Conservation (phyloP, 2,797 vertebrate genomes). For the Ciconia nigra region DNA sequence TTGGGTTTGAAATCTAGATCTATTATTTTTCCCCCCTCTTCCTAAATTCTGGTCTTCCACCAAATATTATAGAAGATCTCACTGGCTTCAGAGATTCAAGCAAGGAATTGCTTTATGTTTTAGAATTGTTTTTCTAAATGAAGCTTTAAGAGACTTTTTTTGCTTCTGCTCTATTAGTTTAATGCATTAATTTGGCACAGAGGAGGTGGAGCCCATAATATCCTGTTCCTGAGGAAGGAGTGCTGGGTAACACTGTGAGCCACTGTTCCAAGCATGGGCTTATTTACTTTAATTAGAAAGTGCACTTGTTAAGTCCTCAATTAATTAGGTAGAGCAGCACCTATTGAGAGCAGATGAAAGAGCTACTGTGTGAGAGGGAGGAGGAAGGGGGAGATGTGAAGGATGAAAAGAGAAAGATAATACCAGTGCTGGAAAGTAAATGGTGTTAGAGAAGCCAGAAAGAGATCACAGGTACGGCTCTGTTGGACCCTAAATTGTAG, state of each 20-base stretch:
- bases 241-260: conserved; percentile 45
- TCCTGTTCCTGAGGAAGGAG: conserved; percentile 48
- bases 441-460: background rate
- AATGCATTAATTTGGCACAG: conserved; percentile 14
- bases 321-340: conserved; percentile 65
- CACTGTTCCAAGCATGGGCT: conserved; percentile 46
- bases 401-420: conserved; percentile 24
- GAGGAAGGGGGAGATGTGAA: background rate
- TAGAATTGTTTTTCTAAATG: background rate
- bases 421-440: background rate
- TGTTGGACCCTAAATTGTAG: background rate
- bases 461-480: conserved; percentile 11
- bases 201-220: conserved; percentile 36
- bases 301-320: conserved; percentile 44
- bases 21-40: background rate
- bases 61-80: background rate
- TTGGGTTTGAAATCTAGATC: background rate
- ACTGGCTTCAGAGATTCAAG: background rate
- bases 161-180: conserved; percentile 24
- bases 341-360: conserved; percentile 46
- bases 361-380: conserved; percentile 13
- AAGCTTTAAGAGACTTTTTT: background rate
- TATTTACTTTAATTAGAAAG: conserved; percentile 72
- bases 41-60: background rate
- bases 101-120: background rate